Evolutionary conservation across 2,113 vertebrate species (phyloP), one percentile per base, ranked within the genome.

Genomic region (Dicerorhinus sumatrensis): DNA sequence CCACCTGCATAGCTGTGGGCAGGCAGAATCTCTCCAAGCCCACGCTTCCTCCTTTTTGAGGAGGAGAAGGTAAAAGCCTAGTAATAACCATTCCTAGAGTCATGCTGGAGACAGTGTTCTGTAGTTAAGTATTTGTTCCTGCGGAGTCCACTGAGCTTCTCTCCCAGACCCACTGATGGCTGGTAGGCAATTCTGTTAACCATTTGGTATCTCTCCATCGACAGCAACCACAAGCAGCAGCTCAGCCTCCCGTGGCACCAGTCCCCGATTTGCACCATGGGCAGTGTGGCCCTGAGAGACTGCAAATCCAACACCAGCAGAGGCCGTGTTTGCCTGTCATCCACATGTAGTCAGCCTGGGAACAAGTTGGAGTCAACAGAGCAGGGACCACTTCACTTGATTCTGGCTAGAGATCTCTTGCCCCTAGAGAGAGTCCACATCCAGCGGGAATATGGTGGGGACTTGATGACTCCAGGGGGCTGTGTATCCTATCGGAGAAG

Each of bases 261-360:
- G 17, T 31, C 39, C 48, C 17, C 17, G 29, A 10, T 25, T 18
- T 39, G 14, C 13, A 33, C 4, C 1, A 3, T 2, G 12, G n/a
- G 18, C 51, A 65, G 21, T 42, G 3, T 14, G 27, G 73, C 36
- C 51, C 54, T 6, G 14, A 46, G 36, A 67, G 51, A 65, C 4
- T 25, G 27, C 76, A 36, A 39, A 70, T 6, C 73, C 25, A 20
- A 23, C 8, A 29, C 8, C 8, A 48, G 60, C 27, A 79, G 54
- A 31, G 6, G 6, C 7, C 1, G 2, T 6, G 1, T 42, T 80
- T 84, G 58, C 23, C 18, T 46, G 54, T 4, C 17, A 18, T 39
- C 63, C 46, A 20, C 42, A 3, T 10, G 12, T 85, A 67, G 36
- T 36, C n/a, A 39, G 46, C 42, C 70, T 20, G 18, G 36, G 51